phyloP scores from a whole-genome alignment of 2,113 vertebrate genomes.

The Oreotrochilus melanogaster region DNA sequence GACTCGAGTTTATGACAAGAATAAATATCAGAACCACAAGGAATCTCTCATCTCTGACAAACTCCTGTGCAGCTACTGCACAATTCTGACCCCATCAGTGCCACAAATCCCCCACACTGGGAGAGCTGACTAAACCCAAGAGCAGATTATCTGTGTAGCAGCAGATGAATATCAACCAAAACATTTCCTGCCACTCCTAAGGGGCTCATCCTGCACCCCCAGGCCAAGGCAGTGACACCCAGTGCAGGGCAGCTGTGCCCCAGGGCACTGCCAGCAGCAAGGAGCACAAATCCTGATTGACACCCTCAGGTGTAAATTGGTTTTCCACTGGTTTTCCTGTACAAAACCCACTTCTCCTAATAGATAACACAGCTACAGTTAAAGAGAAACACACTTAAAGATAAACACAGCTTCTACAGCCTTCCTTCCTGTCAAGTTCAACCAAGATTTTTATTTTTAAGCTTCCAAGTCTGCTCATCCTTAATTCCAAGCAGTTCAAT shows the following conservation, averaged over 20 bases:
- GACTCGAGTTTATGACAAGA: neutral
- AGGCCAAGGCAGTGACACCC: too few species aligned
- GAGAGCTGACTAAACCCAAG: neutral
- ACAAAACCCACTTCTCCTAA: accelerated
- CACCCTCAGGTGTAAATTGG: too few species aligned
- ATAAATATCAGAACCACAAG: neutral
- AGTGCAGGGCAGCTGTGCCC: too few species aligned
- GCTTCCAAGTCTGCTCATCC: neutral
- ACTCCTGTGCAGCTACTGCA: accelerated
- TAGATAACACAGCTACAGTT: neutral
- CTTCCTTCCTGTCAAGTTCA: neutral
- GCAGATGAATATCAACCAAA: neutral
- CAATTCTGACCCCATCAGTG: neutral
- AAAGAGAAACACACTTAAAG: neutral
- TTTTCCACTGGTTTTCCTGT: neutral
- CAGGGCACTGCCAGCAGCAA: too few species aligned
- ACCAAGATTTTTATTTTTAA: neutral
- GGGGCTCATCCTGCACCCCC: neutral
- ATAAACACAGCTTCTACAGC: neutral
- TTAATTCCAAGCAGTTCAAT: neutral
- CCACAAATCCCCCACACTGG: neutral
- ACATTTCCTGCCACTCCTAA: neutral
- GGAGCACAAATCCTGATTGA: too few species aligned
- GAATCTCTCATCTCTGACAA: neutral
- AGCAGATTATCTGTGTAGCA: neutral